Conservation (phyloP, 1,140 invertebrate genomes). For the Camponotus floridanus region DNA sequence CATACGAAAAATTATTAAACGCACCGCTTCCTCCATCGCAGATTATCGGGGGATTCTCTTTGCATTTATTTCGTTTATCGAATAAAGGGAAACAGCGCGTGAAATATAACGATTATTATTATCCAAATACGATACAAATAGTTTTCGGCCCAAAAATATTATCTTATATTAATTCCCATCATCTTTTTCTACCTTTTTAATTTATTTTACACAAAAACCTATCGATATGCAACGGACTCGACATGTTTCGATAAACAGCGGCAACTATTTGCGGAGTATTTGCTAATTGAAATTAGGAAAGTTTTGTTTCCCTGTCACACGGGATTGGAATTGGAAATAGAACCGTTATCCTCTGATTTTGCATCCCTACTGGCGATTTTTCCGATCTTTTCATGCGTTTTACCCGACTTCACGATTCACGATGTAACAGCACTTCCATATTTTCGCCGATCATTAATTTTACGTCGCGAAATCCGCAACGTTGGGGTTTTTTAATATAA, state of each 20-base stretch:
- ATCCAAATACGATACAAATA: slow-evolving; percentile 10
- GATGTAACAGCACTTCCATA: background rate
- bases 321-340: background rate
- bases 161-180: slow-evolving; percentile 7
- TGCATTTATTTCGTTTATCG: slow-evolving; percentile 43
- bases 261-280: background rate
- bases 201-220: background rate
- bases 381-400: background rate
- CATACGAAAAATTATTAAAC: slow-evolving; percentile 40
- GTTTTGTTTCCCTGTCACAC: background rate
- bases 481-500: background rate
- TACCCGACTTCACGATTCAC: background rate
- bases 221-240: background rate
- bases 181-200: background rate
- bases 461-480: background rate
- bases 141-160: background rate
- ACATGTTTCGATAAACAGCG: background rate
- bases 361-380: background rate
- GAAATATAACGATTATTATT: slow-evolving; percentile 39
- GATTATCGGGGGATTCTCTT: slow-evolving; percentile 49
- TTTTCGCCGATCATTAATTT: slow-evolving; percentile 9
- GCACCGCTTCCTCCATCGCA: background rate
- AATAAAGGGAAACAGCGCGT: slow-evolving; percentile 31
- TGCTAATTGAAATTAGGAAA: slow-evolving; percentile 15
- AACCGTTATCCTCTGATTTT: slow-evolving; percentile 3